Conservation (phyloP, 2,888 invertebrate genomes). For the Diogma glabrata region DNA sequence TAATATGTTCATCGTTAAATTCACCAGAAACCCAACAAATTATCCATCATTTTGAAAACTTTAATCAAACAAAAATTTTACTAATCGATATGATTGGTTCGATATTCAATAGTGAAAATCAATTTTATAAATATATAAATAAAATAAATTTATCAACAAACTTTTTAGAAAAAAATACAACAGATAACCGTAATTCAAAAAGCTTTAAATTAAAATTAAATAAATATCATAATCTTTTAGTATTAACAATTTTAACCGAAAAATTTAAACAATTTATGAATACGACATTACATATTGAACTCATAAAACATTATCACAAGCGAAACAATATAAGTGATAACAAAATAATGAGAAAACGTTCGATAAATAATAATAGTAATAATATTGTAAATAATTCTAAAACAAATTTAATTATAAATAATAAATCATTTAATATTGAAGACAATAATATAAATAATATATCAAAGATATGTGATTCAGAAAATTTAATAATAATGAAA, state of each 20-base stretch:
- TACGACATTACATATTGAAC: conserved; percentile 26
- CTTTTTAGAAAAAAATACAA: background rate
- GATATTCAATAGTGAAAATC: conserved; percentile 33
- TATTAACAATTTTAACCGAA: conserved; percentile 36
- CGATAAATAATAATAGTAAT: conserved; percentile 18
- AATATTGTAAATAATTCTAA: conserved; percentile 6
- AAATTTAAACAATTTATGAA: conserved; percentile 34
- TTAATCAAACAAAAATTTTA: conserved; percentile 29
- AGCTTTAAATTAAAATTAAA: conserved; percentile 11
- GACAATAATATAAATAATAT: conserved; percentile 6
- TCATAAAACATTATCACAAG: conserved; percentile 27
- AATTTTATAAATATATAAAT: conserved; percentile 32
- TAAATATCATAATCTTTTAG: conserved; percentile 26
- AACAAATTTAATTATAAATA: background rate
- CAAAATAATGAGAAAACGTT: no score
- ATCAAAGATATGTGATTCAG: background rate
- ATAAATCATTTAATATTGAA: background rate
- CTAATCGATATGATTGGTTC: conserved; percentile 35
- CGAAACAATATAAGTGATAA: background rate
- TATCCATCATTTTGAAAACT: conserved; percentile 13
- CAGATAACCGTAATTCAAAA: background rate
- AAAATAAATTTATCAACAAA: conserved; percentile 21
- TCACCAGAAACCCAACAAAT: conserved; percentile 14
- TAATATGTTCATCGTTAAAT: conserved; percentile 18
- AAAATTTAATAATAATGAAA: background rate